Conservation (phyloP, 2,113 vertebrate species). For the Pachycephala philippinensis region DNA sequence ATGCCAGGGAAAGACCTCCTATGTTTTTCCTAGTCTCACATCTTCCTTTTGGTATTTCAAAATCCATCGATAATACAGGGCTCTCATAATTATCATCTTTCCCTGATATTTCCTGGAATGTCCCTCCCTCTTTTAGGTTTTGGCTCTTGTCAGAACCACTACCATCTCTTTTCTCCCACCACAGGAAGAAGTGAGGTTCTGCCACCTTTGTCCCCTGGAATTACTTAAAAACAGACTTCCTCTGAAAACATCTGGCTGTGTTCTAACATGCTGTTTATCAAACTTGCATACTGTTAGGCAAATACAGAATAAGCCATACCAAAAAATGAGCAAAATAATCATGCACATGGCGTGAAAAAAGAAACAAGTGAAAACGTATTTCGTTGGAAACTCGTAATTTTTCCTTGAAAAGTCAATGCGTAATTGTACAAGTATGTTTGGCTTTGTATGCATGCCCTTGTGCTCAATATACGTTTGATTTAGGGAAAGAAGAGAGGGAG, state of each 20-base stretch:
- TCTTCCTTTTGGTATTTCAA: background rate
- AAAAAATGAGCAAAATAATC: background rate
- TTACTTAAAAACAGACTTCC: background rate
- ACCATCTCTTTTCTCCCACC: background rate
- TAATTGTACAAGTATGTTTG: background rate
- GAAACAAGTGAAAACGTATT: background rate
- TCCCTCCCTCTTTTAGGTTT: background rate
- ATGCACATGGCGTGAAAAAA: background rate
- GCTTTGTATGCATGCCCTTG: background rate
- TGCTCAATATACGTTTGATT: background rate
- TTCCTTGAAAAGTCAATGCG: background rate
- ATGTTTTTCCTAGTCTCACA: background rate
- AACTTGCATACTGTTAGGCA: background rate
- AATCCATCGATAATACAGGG: rapidly evolving
- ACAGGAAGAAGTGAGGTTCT: background rate
- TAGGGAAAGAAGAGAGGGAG: background rate
- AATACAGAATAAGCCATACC: background rate
- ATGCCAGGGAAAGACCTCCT: background rate
- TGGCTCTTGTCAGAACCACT: background rate
- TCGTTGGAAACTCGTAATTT: background rate
- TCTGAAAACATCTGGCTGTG: background rate
- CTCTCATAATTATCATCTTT: background rate
- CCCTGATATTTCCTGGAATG: background rate
- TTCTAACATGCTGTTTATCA: background rate
- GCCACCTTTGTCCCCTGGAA: background rate